Evolutionary conservation across 2,888 invertebrate species (phyloP), one percentile per base, ranked within the genome.

Genomic region (Hyles lineata): DNA sequence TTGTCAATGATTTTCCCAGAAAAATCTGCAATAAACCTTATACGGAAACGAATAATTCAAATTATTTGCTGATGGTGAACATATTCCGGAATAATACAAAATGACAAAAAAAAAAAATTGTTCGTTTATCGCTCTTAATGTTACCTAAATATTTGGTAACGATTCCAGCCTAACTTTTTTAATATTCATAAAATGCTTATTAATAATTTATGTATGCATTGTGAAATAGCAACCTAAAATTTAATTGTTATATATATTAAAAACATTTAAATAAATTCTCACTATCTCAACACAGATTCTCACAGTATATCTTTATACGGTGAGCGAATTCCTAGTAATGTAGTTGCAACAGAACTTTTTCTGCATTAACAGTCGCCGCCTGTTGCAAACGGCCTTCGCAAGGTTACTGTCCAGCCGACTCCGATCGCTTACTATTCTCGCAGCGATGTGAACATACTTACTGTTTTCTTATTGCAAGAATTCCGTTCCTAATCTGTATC

Each of bases 381-480:
- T 21, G 67, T 67, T 23, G 43, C 67, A 67, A 23, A 67, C 67
- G 67, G 67, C 67, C 67, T 67, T 67, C 67, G 43, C 67, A 67
- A 67, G 67, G 67, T 67, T 67, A 50, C 67, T 50, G 67, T 43
- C n/a, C 63, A 67, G 63, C 21, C 67, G n/a, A n/a, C n/a, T n/a
- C n/a, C n/a, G 7, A 21, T 21, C 23, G 50, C 1, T 67, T 67
- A 67, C 67, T 67, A 67, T 43, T 50, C 67, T 62, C 23, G 43
- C 15, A 15, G 21, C 50, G 21, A 11, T 50, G 43, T 50, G 67
- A 50, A 63, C 35, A 63, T 9, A 67, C 67, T 23, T 67, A 67
- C 62, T 50, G 21, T 23, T 67, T 67, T 67, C 67, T 67, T 50
- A 67, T 50, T 23, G 23, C 50, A 43, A 63, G 63, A 63, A 63